Evolutionary conservation across 2,888 invertebrate genomes (phyloP).

Genomic region (Folsomia manolachei): DNA sequence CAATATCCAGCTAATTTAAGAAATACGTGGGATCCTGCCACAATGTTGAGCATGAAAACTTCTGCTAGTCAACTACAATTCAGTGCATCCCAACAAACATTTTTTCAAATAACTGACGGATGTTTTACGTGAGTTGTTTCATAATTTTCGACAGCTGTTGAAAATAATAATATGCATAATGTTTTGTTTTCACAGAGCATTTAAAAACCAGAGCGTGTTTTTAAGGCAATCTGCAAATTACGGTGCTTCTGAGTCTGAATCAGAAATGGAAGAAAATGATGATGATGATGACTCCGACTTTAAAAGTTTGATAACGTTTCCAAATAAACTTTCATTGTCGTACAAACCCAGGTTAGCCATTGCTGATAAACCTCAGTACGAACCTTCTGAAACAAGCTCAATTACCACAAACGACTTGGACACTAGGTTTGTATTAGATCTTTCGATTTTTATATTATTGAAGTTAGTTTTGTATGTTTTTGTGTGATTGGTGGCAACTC

Average conservation of each 20-base stretch:
- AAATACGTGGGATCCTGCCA: constrained; percentile 49
- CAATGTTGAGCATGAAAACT: constrained; percentile 32
- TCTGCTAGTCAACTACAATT: constrained; percentile 45
- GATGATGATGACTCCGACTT: constrained; percentile 46
- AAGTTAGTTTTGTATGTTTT: background rate
- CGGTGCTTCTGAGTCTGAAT: constrained; percentile 56
- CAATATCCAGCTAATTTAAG: constrained; percentile 19
- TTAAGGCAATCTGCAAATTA: constrained; percentile 52
- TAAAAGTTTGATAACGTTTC: constrained; percentile 35
- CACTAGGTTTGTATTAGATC: constrained; percentile 11
- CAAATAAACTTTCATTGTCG: constrained; percentile 31
- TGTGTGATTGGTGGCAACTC: background rate
- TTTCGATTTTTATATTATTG: constrained; percentile 4
- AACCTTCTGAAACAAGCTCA: constrained; percentile 45
- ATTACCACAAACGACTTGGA: constrained; percentile 36
- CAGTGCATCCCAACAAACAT: constrained; percentile 45
- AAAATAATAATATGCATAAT: constrained; percentile 9
- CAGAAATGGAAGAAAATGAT: constrained; percentile 57
- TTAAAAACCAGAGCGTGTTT: constrained; percentile 41
- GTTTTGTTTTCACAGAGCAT: constrained; percentile 29
- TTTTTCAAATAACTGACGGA: constrained; percentile 40
- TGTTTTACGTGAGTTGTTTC: constrained; percentile 29
- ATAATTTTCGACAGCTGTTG: background rate
- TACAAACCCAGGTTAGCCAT: constrained; percentile 39
- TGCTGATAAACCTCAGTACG: constrained; percentile 43